Evolutionary conservation across 2,113 vertebrate genomes (phyloP).

Genomic region (Gadus chalcogrammus): DNA sequence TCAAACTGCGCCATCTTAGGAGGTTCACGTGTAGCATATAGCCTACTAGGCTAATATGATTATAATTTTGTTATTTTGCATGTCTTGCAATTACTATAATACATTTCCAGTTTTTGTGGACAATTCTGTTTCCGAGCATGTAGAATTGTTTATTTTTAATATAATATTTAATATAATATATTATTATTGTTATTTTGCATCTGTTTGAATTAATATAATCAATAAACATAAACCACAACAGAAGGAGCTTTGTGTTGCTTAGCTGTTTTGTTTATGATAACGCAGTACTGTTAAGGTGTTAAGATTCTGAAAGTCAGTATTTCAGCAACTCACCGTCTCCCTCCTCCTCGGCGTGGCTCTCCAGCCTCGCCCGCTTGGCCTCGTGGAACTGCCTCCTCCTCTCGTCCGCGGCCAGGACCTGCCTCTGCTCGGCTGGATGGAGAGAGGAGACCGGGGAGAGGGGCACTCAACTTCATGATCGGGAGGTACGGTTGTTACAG

Average conservation of each 20-base stretch:
- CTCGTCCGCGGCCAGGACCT: conserved; percentile 75
- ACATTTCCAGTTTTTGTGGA: background rate
- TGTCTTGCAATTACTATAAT: background rate
- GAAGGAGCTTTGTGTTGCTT: no score
- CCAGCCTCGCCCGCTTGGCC: conserved; percentile 75
- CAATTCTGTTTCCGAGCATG: no score
- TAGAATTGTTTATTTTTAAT: background rate
- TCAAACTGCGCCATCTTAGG: no score
- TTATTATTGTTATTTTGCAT: background rate
- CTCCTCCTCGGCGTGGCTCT: conserved; percentile 81
- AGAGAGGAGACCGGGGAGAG: background rate
- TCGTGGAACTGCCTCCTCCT: conserved; percentile 76
- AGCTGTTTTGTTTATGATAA: no score
- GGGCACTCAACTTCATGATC: no score
- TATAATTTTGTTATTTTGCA: no score
- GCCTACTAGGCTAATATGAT: no score
- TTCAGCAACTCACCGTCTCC: conserved; percentile 67
- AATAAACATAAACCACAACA: no score
- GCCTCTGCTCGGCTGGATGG: conserved; percentile 76
- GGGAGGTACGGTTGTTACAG: no score
- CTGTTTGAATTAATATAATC: background rate
- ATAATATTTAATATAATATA: background rate
- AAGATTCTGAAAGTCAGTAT: no score
- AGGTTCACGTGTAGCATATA: no score
- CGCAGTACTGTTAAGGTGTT: no score